Evolutionary conservation across 2,797 vertebrate species (phyloP), one percentile per base, ranked within the genome.

Genomic region (Sebastes elongatus): DNA sequence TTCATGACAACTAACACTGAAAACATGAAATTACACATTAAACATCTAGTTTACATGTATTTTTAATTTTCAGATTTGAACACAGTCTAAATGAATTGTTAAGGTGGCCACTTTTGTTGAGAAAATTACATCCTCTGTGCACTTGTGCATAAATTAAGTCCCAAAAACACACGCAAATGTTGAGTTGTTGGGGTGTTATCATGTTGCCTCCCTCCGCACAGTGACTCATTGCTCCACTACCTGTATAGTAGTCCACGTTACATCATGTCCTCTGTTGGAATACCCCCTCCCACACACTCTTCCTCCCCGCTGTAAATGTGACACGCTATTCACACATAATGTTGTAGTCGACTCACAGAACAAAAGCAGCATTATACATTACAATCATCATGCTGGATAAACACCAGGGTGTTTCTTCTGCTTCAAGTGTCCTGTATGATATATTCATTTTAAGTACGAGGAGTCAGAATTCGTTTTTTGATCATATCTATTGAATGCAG

Each of bases 251-350:
- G 74, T 38, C 82, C 22, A 33, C 57, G 61, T 86, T 89, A 82
- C 85, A 87, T 82, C 74, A 89, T 53, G 71, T 72, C 53, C 77
- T 84, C 78, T 33, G 74, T 7, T 78, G 88, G 90, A 91, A 90
- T 91, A 90, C 84, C 90, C 90, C 92, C 92, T 81, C 92, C 88
- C 81, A 90, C 87, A 73, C 80, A 64, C 61, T 57, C 63, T 20
- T 69, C 35, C 75, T 88, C 81, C 73, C 32, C 49, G 63, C 55
- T 49, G 56, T 28, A 4, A 70, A 64, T 46, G 38, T 49, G 69
- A 71, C 61, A 22, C 38, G 60, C 28, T 33, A 35, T 5, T 65
- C 23, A 13, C 3, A 71, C 53, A 42, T 33, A 5, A 69, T 11
- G 35, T 20, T 27, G 52, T 8, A 28, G 32, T 6, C 49, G 28